phyloP scores from a whole-genome alignment of 2,797 vertebrate species.

The Squalus acanthias region DNA sequence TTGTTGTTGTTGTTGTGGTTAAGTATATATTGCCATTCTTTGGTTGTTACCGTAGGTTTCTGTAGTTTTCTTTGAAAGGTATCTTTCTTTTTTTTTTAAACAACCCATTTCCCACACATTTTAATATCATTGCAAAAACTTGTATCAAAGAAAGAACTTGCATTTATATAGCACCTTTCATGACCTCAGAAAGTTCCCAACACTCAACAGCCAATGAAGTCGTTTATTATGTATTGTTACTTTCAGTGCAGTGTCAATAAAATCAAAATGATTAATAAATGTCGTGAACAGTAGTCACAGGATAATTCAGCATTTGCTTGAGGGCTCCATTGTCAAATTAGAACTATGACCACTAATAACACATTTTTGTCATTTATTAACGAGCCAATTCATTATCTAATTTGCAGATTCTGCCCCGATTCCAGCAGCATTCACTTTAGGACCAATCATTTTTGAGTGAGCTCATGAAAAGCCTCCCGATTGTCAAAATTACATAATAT shows the following conservation, averaged over 20 bases:
- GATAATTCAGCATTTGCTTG: neutral
- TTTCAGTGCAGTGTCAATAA: neutral
- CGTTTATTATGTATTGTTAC: neutral
- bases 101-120: neutral
- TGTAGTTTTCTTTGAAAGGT: neutral
- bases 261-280: neutral
- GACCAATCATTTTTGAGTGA: neutral
- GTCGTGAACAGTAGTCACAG: neutral
- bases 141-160: neutral
- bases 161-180: neutral
- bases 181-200: too few species aligned
- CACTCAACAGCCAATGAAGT: neutral
- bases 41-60: neutral
- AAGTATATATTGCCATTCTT: neutral
- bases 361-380: neutral
- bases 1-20: neutral
- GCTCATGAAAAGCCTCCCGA: neutral
- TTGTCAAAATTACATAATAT: neutral
- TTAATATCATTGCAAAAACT: neutral
- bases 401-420: neutral
- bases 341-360: neutral
- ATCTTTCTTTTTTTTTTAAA: neutral
- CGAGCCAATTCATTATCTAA: neutral
- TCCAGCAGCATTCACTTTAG: neutral
- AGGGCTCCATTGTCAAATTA: neutral